Evolutionary conservation across 2,888 invertebrate genomes (phyloP).

Genomic region (Psylliodes chrysocephalus): DNA sequence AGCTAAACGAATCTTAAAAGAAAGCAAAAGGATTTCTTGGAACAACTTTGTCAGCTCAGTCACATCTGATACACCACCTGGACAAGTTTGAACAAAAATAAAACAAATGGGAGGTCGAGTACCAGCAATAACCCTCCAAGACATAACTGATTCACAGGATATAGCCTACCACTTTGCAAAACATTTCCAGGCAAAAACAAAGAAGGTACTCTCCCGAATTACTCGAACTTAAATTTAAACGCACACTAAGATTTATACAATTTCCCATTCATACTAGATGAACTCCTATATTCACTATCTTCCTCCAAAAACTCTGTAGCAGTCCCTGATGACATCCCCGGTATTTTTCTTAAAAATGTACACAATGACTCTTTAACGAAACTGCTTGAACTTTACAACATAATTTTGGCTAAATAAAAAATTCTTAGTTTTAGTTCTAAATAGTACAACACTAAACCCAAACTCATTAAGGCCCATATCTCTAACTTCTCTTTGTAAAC

Average conservation of each 20-base stretch:
- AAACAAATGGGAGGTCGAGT: background rate
- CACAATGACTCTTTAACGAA: background rate
- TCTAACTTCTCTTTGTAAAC: background rate
- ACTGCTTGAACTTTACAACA: no score
- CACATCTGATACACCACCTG: background rate
- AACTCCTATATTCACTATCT: background rate
- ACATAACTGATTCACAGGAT: background rate
- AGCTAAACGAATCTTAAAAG: background rate
- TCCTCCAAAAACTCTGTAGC: background rate
- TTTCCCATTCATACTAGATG: no score
- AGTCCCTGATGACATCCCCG: background rate
- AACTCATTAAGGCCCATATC: no score
- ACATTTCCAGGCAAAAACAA: background rate
- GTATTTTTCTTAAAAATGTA: background rate
- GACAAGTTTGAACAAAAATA: background rate
- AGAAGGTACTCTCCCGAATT: background rate
- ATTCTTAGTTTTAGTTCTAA: background rate
- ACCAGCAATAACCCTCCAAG: background rate
- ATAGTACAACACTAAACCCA: background rate
- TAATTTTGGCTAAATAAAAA: no score
- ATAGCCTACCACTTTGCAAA: background rate
- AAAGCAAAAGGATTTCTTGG: background rate
- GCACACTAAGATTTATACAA: no score
- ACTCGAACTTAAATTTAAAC: no score
- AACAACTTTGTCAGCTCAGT: background rate